Base-by-base conservation (phyloP, 2,797 vertebrate genomes). In the Schizopygopsis pylzovi region DNA sequence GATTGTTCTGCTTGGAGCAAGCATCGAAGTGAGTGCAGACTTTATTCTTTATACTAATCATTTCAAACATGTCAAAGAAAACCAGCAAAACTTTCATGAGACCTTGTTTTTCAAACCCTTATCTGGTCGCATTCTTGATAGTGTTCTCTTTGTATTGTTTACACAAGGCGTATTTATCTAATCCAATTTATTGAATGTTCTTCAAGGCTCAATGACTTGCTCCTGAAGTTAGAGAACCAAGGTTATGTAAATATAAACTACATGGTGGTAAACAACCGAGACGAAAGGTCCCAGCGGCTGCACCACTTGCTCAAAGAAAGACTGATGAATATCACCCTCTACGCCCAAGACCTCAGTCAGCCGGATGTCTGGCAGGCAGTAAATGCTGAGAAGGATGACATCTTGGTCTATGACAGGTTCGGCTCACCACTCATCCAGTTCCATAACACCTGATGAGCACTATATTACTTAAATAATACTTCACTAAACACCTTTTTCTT, bases 351-450 rank as follows among this genome's bases (percentile, higher is more conserved):
- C 0, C 89, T 92, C 22, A 87, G 93, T 0, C 95, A 96, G 90
- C 86, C 92, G 15, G 97, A 99, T 89, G 94, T 98, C 67, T 99
- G 98, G 98, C 92, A 92, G 87, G 86, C 91, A n/a, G 93, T 99
- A 91, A 92, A 93, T 4, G 98, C 96, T 90, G 93, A 91, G 18
- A 98, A 98, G 90, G 96, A 98, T 79, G 98, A 99, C 93, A 97
- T 99, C 89, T 88, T 99, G 81, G 94, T 99, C 90, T 99, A 99
- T 81, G 98, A 99, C 94, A 97, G 98, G 98, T 98, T 37, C 83
- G 95, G 84, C 18, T 43, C 4, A 12, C 6, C 25, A n/a, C 49
- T 10, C 13, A 65, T 47, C 6, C 13, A 28, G 16, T n/a, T 81
- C 67, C 37, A 12, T 67, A 67, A 67, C 13, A 76, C 61, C 52